Percentiles rank a stretch among this genome's conserved stretches.
phyloP scores from a whole-genome alignment of 37 sponge, comb jelly and placozoan species.

The Petrosia ficiformis region DNA sequence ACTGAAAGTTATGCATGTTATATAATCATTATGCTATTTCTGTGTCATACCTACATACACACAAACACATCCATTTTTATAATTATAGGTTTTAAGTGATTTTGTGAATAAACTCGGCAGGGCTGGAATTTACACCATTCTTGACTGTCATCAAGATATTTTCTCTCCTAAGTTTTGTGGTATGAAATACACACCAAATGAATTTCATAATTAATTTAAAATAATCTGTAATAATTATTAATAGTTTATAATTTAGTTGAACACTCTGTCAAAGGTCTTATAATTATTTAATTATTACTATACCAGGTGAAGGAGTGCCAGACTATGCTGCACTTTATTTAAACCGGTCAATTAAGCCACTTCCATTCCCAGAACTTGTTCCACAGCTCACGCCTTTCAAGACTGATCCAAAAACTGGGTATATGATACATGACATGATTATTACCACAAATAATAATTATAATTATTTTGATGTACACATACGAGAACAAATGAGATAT shows the following conservation, averaged over 20 bases:
- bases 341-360: constrained; percentile 49
- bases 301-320: constrained; percentile 59
- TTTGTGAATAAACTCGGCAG: constrained; percentile 56
- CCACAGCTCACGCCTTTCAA: constrained; percentile 43
- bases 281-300: too few species aligned
- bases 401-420: constrained; percentile 59
- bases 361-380: constrained; percentile 56
- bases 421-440: neutral
- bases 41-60: neutral
- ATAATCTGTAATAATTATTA: too few species aligned
- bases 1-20: neutral
- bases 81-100: constrained; percentile 45
- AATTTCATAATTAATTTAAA: neutral
- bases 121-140: constrained; percentile 62
- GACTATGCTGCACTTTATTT: constrained; percentile 69
- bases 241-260: too few species aligned
- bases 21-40: neutral
- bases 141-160: constrained; percentile 82
- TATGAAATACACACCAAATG: neutral
- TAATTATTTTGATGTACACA: neutral
- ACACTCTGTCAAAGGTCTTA: too few species aligned
- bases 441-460: too few species aligned
- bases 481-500: neutral
- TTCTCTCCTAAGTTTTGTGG: constrained; percentile 83
- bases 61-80: neutral